Conservation (phyloP, 2,888 invertebrate species). For the Euzophera pinguis region DNA sequence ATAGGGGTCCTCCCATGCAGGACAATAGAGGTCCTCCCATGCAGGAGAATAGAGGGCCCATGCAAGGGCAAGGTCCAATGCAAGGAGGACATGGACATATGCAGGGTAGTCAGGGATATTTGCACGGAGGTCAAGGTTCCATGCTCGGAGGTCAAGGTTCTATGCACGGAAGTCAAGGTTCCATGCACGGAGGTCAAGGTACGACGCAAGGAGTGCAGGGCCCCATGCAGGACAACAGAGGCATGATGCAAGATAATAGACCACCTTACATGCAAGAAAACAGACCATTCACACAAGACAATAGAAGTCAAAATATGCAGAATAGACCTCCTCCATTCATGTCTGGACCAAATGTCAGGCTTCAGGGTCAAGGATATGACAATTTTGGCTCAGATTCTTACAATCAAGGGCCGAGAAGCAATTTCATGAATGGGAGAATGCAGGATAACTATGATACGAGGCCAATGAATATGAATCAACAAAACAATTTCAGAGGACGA, state of each 20-base stretch:
- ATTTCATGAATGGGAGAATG: constrained; percentile 39
- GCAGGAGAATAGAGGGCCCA: constrained; percentile 13
- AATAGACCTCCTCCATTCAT: neutral
- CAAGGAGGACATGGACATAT: neutral
- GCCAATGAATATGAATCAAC: constrained; percentile 24
- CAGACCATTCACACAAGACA: constrained; percentile 13
- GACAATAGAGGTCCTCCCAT: constrained; percentile 5
- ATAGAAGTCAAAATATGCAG: constrained; percentile 15
- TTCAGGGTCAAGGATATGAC: constrained; percentile 9
- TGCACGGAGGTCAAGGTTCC: constrained; percentile 10
- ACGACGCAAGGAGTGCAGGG: neutral
- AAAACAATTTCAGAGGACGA: constrained; percentile 41
- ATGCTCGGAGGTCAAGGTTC: constrained; percentile 1
- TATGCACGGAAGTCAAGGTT: neutral
- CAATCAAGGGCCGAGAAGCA: constrained; percentile 39
- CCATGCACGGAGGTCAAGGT: constrained; percentile 1
- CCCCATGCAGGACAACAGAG: constrained; percentile 9
- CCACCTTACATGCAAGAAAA: neutral
- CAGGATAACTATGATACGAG: constrained; percentile 28
- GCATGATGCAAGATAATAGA: constrained; percentile 3
- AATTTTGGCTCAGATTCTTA: constrained; percentile 20
- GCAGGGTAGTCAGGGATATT: constrained; percentile 7
- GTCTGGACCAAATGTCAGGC: neutral
- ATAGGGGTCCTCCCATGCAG: constrained; percentile 10
- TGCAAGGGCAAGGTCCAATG: neutral